Percentiles rank a stretch among this genome's conserved stretches.
These are phyloP conservation scores for Junonia oenone DNA, from an alignment of 2,888 invertebrate species.

Conservation along the genomic window DNA sequence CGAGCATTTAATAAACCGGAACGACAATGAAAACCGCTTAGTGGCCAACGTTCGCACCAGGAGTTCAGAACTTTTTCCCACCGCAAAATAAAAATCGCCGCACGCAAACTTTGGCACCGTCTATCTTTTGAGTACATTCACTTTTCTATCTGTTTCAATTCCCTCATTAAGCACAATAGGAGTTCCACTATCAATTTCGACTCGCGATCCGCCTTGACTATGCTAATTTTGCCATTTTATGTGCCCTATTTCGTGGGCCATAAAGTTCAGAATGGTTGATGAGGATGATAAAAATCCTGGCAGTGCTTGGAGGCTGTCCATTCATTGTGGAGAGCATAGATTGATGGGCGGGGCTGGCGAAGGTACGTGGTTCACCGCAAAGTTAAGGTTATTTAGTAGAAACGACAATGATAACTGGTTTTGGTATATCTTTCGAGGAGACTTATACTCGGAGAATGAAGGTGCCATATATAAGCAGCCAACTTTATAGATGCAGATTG, in stretches of 20 bases:
- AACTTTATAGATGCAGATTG: no score
- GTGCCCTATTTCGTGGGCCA: constrained; percentile 25
- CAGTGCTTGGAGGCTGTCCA: constrained; percentile 59
- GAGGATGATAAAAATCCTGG: constrained; percentile 34
- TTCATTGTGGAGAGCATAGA: constrained; percentile 73
- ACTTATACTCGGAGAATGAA: background rate
- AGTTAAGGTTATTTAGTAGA: constrained; percentile 41
- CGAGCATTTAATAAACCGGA: background rate
- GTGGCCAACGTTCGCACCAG: constrained; percentile 1
- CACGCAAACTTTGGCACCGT: constrained; percentile 14
- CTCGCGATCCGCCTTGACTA: constrained; percentile 47
- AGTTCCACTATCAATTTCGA: constrained; percentile 72
- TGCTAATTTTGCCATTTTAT: constrained; percentile 29
- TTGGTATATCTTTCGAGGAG: background rate
- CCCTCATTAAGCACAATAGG: constrained; percentile 73
- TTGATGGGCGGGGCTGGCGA: constrained; percentile 64
- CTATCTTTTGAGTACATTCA: constrained; percentile 33
- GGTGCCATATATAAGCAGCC: background rate
- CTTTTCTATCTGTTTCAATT: constrained; percentile 70
- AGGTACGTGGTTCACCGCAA: constrained; percentile 63
- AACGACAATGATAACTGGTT: constrained; percentile 35
- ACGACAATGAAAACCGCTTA: constrained; percentile 1
- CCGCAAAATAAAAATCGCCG: background rate
- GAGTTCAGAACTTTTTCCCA: constrained; percentile 4
- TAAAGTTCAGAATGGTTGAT: constrained; percentile 37